Percentiles rank a stretch among this genome's conserved stretches.
Evolutionary conservation across 2,888 invertebrate genomes (phyloP).

Genomic region (Drosophila quasianomalipes): DNA sequence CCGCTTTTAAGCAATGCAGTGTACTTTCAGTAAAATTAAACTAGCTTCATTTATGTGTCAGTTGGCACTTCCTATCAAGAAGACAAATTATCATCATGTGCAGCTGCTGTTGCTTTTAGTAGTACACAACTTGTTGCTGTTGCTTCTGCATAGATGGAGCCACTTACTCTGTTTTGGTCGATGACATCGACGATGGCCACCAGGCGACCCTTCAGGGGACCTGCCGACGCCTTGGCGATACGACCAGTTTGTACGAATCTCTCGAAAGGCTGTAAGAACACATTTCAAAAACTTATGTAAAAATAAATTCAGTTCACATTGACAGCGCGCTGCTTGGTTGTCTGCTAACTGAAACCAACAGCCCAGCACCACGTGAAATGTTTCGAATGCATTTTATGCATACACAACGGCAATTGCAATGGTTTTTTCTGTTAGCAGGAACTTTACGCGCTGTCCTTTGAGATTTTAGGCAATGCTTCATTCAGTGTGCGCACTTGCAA

Average conservation of each 20-base stretch:
- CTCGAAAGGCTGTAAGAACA: conserved; percentile 90
- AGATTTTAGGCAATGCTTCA: conserved; percentile 40
- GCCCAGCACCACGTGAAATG: conserved; percentile 59
- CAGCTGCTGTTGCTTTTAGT: conserved; percentile 21
- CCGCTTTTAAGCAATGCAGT: conserved; percentile 19
- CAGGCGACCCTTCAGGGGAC: conserved; percentile 95
- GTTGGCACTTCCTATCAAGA: conserved; percentile 92
- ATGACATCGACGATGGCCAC: conserved; percentile 98
- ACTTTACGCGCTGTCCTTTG: conserved; percentile 3
- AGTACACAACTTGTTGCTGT: conserved; percentile 20
- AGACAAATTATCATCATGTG: conserved; percentile 86
- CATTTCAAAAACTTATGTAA: conserved; percentile 16
- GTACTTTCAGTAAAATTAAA: conserved; percentile 69
- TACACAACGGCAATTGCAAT: conserved; percentile 4
- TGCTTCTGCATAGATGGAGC: neutral
- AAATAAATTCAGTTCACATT: conserved; percentile 18
- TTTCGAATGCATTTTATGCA: conserved; percentile 23
- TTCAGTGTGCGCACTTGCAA: conserved; percentile 49
- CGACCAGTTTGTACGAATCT: conserved; percentile 99
- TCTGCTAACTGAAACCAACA: conserved; percentile 12
- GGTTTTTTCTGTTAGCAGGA: conserved; percentile 9
- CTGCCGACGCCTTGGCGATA: conserved; percentile 97
- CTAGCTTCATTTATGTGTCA: conserved; percentile 89
- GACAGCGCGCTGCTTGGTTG: conserved; percentile 29
- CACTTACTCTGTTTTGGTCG: conserved; percentile 95